phyloP scores from a whole-genome alignment of 2,888 invertebrate genomes.

The Atrina japonica region DNA sequence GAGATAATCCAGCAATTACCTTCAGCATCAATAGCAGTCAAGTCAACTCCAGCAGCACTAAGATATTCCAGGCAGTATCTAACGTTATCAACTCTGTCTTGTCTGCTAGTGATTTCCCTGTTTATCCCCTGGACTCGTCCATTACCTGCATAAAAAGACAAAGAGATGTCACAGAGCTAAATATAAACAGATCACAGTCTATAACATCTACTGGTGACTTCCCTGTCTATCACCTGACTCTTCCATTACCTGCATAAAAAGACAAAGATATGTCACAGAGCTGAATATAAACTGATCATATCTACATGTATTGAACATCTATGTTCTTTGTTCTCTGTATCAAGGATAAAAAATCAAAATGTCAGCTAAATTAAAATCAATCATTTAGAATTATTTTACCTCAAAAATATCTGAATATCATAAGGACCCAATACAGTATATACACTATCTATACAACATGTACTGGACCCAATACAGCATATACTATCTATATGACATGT shows the following conservation, averaged over 20 bases:
- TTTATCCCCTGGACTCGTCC: slow-evolving; percentile 48
- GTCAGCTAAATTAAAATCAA: no score
- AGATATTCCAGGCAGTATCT: slow-evolving; percentile 61
- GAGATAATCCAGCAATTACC: slow-evolving; percentile 38
- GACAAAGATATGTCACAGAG: not conserved
- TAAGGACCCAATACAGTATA: no score
- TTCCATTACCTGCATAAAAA: slow-evolving; percentile 47
- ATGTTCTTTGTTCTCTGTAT: no score
- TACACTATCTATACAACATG: no score
- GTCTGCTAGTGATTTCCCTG: slow-evolving; percentile 47
- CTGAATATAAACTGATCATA: not conserved
- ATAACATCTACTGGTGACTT: not conserved
- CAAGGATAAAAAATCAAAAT: no score
- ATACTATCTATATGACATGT: no score
- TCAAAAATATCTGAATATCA: no score
- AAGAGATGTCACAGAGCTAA: not conserved
- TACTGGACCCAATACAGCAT: no score
- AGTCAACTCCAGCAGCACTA: slow-evolving; percentile 56
- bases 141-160: slow-evolving; percentile 46
- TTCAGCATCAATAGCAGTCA: slow-evolving; percentile 58
- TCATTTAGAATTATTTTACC: no score
- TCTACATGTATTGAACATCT: no score
- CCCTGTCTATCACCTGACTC: not conserved
- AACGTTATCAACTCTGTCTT: slow-evolving; percentile 55
- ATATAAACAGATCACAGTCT: not conserved